phyloP scores from a whole-genome alignment of 1,140 invertebrate genomes.

The Drosophila nigrodunni region DNA sequence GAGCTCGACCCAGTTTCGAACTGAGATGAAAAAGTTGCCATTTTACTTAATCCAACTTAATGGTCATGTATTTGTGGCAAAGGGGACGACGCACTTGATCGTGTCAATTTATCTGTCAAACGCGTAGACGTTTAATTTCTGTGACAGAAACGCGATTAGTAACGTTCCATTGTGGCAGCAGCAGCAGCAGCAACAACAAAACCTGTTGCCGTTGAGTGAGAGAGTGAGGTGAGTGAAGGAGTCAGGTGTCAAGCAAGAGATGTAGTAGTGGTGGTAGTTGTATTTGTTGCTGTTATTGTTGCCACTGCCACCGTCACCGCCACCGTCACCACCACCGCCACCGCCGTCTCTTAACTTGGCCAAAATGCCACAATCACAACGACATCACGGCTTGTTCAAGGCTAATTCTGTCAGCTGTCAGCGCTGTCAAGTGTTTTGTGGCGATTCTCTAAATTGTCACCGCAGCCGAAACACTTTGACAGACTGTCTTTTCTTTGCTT shows the following conservation, averaged over 20 bases:
- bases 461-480: constrained; percentile 54
- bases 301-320: background rate
- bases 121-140: constrained; percentile 69
- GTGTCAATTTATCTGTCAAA: constrained; percentile 80
- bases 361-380: constrained; percentile 43
- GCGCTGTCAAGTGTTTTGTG: constrained; percentile 65
- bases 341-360: constrained; percentile 21
- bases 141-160: constrained; percentile 81
- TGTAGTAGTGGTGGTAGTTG: constrained; percentile 3
- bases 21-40: constrained; percentile 53
- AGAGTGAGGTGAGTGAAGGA: constrained; percentile 29
- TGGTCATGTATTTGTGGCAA: constrained; percentile 41
- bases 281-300: background rate
- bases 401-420: constrained; percentile 83
- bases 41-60: constrained; percentile 74
- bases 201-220: constrained; percentile 53
- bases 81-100: constrained; percentile 65
- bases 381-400: constrained; percentile 55
- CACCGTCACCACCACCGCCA: background rate
- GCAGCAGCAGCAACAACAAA: constrained; percentile 16
- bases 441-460: constrained; percentile 76
- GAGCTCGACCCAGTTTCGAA: background rate
- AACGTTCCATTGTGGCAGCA: constrained; percentile 63
- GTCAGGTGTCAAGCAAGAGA: constrained; percentile 42
- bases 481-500: constrained; percentile 14